Evolutionary conservation across 2,113 vertebrate genomes (phyloP).

Genomic region (Larimichthys polyactis): DNA sequence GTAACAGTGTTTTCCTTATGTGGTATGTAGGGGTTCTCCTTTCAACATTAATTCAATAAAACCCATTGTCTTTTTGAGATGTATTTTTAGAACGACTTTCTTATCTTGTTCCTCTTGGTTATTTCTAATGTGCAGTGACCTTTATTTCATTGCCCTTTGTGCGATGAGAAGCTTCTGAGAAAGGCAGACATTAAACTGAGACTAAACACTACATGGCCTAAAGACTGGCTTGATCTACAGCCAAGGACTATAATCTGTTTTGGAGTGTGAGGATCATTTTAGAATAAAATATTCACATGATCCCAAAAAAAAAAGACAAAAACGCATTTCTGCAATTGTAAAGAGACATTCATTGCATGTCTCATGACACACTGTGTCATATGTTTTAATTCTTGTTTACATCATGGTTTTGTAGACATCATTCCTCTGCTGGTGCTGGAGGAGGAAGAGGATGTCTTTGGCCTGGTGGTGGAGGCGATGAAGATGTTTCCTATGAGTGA

Average conservation of each 20-base stretch:
- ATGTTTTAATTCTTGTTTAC: not conserved
- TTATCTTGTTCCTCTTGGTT: not conserved
- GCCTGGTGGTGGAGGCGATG: conserved; percentile 91
- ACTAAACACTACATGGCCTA: not conserved
- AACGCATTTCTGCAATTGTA: not conserved
- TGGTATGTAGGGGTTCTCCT: not conserved
- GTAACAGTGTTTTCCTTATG: not conserved
- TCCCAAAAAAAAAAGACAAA: not conserved
- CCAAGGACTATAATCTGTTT: not conserved
- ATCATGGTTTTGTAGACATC: conserved; percentile 43
- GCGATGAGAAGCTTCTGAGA: not conserved
- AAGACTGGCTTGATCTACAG: not conserved
- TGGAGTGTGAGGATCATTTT: not conserved
- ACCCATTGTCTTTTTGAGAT: not conserved
- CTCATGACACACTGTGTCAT: not conserved
- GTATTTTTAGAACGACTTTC: not conserved
- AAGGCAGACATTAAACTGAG: not conserved
- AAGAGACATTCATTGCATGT: not conserved
- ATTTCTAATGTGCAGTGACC: not conserved
- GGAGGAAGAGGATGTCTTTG: conserved; percentile 92
- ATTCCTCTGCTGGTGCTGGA: conserved; percentile 87
- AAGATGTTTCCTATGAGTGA: conserved; percentile 86
- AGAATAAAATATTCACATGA: not conserved
- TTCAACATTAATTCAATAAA: too few species aligned
- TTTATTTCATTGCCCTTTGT: not conserved